Percentiles rank a stretch among this genome's conserved stretches.
These are phyloP conservation scores for Nephrotoma appendiculata DNA, from an alignment of 2,888 invertebrate genomes.

Conservation along the genomic window DNA sequence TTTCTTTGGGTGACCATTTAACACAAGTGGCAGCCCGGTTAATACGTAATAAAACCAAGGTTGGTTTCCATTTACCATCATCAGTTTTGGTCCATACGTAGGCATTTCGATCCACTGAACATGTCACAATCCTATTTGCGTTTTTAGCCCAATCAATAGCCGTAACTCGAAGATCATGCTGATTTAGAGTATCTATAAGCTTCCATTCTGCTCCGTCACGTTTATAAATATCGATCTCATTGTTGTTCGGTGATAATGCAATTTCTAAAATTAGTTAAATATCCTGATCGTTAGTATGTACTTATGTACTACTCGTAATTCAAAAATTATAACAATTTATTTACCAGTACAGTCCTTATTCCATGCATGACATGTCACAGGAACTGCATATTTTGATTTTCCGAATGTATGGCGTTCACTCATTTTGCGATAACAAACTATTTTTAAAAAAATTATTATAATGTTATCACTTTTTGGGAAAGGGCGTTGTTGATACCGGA, in stretches of 20 bases:
- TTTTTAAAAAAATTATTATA: not conserved
- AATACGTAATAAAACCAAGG: conserved; percentile 83
- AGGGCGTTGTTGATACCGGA: not conserved
- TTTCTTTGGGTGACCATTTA: conserved; percentile 97
- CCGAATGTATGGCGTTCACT: conserved; percentile 78
- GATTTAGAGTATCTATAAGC: conserved; percentile 65
- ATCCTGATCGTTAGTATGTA: not conserved
- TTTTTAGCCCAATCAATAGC: conserved; percentile 98
- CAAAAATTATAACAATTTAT: conserved; percentile 23
- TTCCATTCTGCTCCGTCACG: conserved; percentile 72
- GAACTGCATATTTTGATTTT: conserved; percentile 47
- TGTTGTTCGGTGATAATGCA: conserved; percentile 91
- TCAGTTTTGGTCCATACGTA: conserved; percentile 92
- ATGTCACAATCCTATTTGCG: conserved; percentile 94
- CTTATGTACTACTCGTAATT: not conserved
- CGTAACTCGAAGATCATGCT: conserved; percentile 92
- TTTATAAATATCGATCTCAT: conserved; percentile 89
- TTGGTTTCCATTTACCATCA: conserved; percentile 91
- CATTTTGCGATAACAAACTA: conserved; percentile 37
- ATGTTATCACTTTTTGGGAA: not conserved
- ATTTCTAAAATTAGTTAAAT: conserved; percentile 48
- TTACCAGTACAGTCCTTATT: conserved; percentile 87
- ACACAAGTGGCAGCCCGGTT: conserved; percentile 98
- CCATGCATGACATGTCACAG: conserved; percentile 97
- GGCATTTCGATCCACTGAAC: conserved; percentile 95